Base-by-base conservation (phyloP, 2,113 vertebrate genomes). In the Zosterops borbonicus region DNA sequence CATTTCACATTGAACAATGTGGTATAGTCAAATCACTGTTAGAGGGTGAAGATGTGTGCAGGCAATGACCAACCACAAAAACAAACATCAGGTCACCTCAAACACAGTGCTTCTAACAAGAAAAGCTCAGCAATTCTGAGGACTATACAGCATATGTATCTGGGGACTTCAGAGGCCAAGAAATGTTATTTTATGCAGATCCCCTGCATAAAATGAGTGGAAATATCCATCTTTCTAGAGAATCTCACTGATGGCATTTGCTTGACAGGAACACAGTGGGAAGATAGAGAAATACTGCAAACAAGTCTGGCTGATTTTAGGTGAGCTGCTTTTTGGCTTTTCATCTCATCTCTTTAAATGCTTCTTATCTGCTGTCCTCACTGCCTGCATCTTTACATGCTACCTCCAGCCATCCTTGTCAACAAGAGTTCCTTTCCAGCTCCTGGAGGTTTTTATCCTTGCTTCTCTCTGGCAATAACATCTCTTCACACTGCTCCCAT, bases 61-160 rank as follows among this genome's bases (percentile, higher is more conserved):
- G 79, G 89, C 81, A 91, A 55, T 33, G 90, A 65, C 27, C 75
- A 92, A 37, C 39, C 81, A 88, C 65, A 67, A 70, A 68, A 83
- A 20, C 82, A 83, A 95, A 55, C 35, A 76, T 9, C 62, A 90
- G 64, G 13, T 49, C 87, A 88, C 35, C 69, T 67, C 65, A 33
- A 62, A 37, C 44, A 90, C 52, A 58, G 69, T 21, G 11, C 46
- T 68, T 58, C 35, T 16, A 62, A 89, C 49, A 71, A 60, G 70
- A 75, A 90, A 67, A 52, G 15, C 67, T 46, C 21, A 91, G 84
- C 92, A 85, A 94, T 96, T 83, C 71, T 96, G 88, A 97, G 90
- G 89, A 96, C 89, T 95, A 94, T 87, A 91, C 69, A 94, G 74
- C 73, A 96, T 82, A 19, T 10, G 25, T 31, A 44, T 33, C 29